A percentile compares a stretch with the other conserved stretches of the same genome.
Evolutionary conservation across 2,888 invertebrate species (phyloP).

Genomic region (Drosophila hamatofila): DNA sequence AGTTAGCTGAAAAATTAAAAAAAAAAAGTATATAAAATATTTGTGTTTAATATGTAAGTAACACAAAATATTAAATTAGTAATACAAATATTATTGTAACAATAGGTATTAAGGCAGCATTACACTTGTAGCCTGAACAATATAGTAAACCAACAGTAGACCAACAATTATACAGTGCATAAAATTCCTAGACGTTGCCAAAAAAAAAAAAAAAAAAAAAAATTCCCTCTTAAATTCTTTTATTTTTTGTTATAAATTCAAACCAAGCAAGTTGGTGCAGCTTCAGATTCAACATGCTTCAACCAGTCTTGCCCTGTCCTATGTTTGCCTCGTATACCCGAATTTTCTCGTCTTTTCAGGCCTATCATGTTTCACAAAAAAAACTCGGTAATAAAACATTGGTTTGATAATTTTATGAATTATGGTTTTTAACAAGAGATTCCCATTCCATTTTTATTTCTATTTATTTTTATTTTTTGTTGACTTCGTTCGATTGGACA

Average conservation of each 20-base stretch:
- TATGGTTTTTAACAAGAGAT: conserved; percentile 1
- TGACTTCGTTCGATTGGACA: conserved; percentile 33
- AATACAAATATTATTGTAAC: too few relatives aligned
- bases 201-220: not conserved
- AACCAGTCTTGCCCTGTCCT: not conserved
- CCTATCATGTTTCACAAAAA: not conserved
- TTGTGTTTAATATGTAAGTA: too few relatives aligned
- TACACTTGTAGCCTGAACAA: too few relatives aligned
- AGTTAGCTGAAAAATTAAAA: too few relatives aligned
- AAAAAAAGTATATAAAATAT: too few relatives aligned
- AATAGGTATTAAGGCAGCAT: too few relatives aligned
- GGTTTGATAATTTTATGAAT: not conserved
- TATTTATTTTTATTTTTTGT: not conserved
- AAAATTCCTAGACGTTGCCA: too few relatives aligned
- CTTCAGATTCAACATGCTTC: not conserved
- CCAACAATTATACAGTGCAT: not conserved
- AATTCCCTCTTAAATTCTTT: too few relatives aligned
- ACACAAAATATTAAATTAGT: too few relatives aligned
- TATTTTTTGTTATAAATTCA: not conserved
- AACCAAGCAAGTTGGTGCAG: not conserved
- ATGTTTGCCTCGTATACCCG: not conserved
- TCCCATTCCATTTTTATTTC: not conserved
- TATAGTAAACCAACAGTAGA: not conserved
- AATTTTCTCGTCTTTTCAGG: not conserved
- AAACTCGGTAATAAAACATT: not conserved